Percentiles rank a stretch among this genome's conserved stretches.
These are phyloP conservation scores for Motacilla alba DNA, from an alignment of 2,113 vertebrate species.

Conservation along the genomic window DNA sequence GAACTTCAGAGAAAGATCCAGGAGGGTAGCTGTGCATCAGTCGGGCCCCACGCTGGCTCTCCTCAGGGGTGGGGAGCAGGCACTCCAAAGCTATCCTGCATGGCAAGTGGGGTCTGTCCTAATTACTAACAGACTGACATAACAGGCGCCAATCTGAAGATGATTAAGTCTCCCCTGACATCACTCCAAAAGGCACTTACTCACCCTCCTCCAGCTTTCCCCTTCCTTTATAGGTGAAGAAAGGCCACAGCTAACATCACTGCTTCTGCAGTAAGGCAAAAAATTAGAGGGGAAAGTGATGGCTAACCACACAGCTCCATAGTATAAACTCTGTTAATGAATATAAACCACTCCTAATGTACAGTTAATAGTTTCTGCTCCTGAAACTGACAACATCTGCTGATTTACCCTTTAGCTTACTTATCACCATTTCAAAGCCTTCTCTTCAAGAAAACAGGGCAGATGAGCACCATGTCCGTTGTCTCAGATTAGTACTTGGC, in stretches of 20 bases:
- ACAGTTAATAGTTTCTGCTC: neutral
- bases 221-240: slow-evolving; percentile 28
- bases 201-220: neutral
- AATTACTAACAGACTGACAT: slow-evolving; percentile 41
- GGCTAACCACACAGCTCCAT: neutral
- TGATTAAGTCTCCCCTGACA: slow-evolving; percentile 47
- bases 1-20: slow-evolving; percentile 48
- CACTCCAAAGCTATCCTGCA: slow-evolving; percentile 14
- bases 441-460: slow-evolving; percentile 13
- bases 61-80: neutral
- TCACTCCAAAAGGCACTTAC: slow-evolving; percentile 1
- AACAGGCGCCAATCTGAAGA: slow-evolving; percentile 46
- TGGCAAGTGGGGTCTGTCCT: slow-evolving; percentile 3
- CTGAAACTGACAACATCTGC: neutral
- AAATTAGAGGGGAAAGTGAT: slow-evolving; percentile 17
- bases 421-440: slow-evolving; percentile 20
- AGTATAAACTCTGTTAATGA: neutral
- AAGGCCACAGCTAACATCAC: slow-evolving; percentile 2
- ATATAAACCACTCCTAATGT: neutral
- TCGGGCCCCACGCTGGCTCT: neutral
- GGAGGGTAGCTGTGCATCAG: slow-evolving; percentile 19
- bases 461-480: neutral
- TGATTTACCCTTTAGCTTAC: neutral
- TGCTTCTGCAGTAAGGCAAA: slow-evolving; percentile 20
- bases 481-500: neutral